A percentile compares a stretch with the other conserved stretches of the same genome.
phyloP scores from a whole-genome alignment of 1,140 invertebrate genomes.

The Chrysopa pallens region DNA sequence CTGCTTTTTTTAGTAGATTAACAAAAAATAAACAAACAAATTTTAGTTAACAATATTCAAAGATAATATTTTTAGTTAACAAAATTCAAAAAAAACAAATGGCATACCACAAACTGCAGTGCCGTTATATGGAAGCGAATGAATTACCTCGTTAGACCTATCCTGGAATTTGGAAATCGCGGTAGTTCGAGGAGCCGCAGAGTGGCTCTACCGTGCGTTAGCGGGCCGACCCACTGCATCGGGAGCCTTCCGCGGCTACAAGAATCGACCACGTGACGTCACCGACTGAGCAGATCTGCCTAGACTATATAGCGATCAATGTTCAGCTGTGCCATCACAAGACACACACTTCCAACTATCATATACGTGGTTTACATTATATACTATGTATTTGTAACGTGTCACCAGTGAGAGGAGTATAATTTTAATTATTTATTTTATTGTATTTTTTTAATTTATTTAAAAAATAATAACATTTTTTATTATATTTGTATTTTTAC shows the following conservation, averaged over 20 bases:
- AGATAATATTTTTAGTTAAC: no score
- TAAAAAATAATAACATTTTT: no score
- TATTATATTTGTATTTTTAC: no score
- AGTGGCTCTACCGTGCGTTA: constrained; percentile 31
- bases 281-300: constrained; percentile 43
- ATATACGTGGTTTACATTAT: not conserved
- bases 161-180: constrained; percentile 39
- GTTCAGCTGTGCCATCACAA: constrained; percentile 45
- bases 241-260: constrained; percentile 33
- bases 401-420: not conserved
- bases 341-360: constrained; percentile 32
- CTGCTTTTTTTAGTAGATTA: no score
- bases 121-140: constrained; percentile 36
- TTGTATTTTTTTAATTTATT: not conserved
- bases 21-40: no score
- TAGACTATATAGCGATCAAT: constrained; percentile 36
- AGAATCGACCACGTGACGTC: constrained; percentile 38
- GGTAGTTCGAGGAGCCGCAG: constrained; percentile 37
- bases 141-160: constrained; percentile 36
- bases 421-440: not conserved
- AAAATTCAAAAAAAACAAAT: constrained; percentile 27
- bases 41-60: no score
- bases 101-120: constrained; percentile 33
- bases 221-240: constrained; percentile 23
- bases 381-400: not conserved